These are phyloP conservation scores for Aptenodytes forsteri DNA, from an alignment of 2,113 vertebrate species.

Conservation along the genomic window DNA sequence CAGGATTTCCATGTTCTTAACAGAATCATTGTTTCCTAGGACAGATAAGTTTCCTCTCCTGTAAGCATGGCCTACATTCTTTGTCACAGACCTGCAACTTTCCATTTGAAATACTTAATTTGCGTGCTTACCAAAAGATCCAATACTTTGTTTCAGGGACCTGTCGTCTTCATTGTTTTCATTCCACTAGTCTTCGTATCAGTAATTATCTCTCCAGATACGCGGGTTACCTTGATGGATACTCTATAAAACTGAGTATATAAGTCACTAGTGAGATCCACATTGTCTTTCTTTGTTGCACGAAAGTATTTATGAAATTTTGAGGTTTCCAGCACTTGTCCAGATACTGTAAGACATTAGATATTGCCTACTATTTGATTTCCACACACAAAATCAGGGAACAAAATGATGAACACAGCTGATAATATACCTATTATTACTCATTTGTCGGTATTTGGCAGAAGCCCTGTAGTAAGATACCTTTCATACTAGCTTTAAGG, in stretches of 20 bases:
- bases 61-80: not conserved
- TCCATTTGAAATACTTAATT: not conserved
- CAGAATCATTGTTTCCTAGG: not conserved
- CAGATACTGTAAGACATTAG: not conserved
- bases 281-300: not conserved
- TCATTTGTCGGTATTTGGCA: not conserved
- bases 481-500: not conserved
- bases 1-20: not conserved
- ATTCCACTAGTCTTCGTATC: accelerated
- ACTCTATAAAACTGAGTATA: not conserved
- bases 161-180: not conserved
- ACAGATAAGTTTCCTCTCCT: not conserved
- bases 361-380: not conserved
- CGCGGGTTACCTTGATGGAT: not conserved
- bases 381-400: not conserved
- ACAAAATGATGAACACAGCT: not conserved
- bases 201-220: not conserved
- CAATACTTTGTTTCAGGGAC: not conserved
- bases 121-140: not conserved
- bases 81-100: not conserved
- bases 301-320: not conserved
- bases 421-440: not conserved
- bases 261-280: not conserved
- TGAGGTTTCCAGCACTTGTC: not conserved
- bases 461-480: not conserved